These are phyloP conservation scores for Drosophila sordidapex DNA, from an alignment of 2,888 invertebrate species.

Conservation along the genomic window DNA sequence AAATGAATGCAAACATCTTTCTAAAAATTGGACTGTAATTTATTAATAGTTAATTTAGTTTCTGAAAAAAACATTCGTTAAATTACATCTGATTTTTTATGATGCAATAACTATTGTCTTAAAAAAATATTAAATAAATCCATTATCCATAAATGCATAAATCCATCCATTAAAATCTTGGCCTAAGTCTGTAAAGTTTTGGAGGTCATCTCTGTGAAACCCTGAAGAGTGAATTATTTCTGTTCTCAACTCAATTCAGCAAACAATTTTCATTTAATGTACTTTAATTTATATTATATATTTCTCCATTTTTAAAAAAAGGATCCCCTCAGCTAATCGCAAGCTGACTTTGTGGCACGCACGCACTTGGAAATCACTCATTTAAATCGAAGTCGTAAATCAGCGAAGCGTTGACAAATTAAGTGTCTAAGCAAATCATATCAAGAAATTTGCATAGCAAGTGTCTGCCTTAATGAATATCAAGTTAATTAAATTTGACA, in stretches of 20 bases:
- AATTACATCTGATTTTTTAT: not conserved
- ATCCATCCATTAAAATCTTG: not conserved
- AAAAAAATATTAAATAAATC: not conserved
- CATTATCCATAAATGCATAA: no score
- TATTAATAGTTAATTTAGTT: not conserved
- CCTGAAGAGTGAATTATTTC: not conserved
- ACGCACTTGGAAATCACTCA: not conserved
- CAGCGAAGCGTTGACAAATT: constrained; percentile 51
- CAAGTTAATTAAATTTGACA: constrained; percentile 56
- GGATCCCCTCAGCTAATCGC: not conserved
- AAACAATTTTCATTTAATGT: not conserved
- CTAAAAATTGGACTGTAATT: not conserved
- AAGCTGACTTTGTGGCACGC: constrained; percentile 17
- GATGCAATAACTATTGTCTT: not conserved
- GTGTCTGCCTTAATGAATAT: constrained; percentile 38
- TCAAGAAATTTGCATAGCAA: constrained; percentile 45
- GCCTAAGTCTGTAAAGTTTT: not conserved
- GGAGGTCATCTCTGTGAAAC: not conserved
- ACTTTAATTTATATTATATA: not conserved
- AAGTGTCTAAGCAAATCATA: constrained; percentile 38
- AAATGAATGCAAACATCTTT: not conserved
- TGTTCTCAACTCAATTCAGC: not conserved
- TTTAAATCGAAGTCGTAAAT: constrained; percentile 28
- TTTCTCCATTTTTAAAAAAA: not conserved
- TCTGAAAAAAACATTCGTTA: not conserved